Percentiles rank a stretch among this genome's conserved stretches.
Conservation (phyloP, 2,888 invertebrate species). For the Parnassius mnemosyne region DNA sequence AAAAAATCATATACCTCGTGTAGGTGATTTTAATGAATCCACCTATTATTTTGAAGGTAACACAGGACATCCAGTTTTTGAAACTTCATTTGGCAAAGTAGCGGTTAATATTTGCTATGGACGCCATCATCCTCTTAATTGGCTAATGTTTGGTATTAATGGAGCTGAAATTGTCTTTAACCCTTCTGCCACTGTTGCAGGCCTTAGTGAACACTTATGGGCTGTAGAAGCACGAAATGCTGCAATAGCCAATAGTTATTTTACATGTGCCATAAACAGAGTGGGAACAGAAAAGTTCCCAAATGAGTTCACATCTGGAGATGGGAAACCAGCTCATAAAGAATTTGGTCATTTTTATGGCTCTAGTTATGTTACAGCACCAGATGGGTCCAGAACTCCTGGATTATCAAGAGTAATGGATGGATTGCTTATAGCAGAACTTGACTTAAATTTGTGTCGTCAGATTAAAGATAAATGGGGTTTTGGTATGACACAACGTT, state of each 20-base stretch:
- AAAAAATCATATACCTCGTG: constrained; percentile 98
- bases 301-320: constrained; percentile 74
- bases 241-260: constrained; percentile 98
- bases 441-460: constrained; percentile 96
- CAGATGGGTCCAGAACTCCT: constrained; percentile 95
- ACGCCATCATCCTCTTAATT: constrained; percentile 98
- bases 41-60: constrained; percentile 98
- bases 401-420: constrained; percentile 89
- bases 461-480: constrained; percentile 98
- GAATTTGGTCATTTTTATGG: constrained; percentile 99
- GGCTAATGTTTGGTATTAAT: constrained; percentile 98
- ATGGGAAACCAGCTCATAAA: constrained; percentile 89
- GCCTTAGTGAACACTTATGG: constrained; percentile 96
- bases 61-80: constrained; percentile 97
- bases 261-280: constrained; percentile 95
- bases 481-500: constrained; percentile 96
- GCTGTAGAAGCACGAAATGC: constrained; percentile 97
- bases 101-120: constrained; percentile 99
- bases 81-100: constrained; percentile 92
- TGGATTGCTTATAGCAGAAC: constrained; percentile 92
- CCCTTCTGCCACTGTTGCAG: constrained; percentile 96
- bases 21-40: constrained; percentile 99
- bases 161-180: constrained; percentile 99
- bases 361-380: constrained; percentile 95
- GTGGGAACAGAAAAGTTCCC: constrained; percentile 95